Percentiles rank a stretch among this genome's conserved stretches.
phyloP scores from a whole-genome alignment of 2,888 invertebrate species.

The Amphimallon solstitiale region DNA sequence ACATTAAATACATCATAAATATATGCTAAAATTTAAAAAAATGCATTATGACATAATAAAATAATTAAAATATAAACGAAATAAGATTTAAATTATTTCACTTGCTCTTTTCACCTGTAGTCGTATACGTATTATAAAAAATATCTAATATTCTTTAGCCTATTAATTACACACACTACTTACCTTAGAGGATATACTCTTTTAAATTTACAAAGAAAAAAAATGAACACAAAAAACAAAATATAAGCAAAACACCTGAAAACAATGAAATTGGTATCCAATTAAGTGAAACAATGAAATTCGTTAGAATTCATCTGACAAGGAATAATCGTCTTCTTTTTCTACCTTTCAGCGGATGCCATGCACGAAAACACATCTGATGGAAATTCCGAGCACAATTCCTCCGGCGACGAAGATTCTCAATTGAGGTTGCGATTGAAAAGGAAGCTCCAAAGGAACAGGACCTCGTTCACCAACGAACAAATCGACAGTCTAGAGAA shows the following conservation, averaged over 20 bases:
- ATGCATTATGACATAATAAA: too few relatives aligned
- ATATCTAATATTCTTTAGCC: too few relatives aligned
- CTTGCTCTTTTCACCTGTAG: too few relatives aligned
- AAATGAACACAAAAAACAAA: neutral
- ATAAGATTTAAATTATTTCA: too few relatives aligned
- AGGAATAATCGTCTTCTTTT: slow-evolving; percentile 25
- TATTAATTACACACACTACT: too few relatives aligned
- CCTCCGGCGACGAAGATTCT: slow-evolving; percentile 89
- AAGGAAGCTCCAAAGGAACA: slow-evolving; percentile 94
- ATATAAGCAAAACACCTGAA: neutral
- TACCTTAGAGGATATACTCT: too few relatives aligned
- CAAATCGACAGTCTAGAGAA: slow-evolving; percentile 99
- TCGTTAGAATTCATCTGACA: slow-evolving; percentile 15
- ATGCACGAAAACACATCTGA: slow-evolving; percentile 78
- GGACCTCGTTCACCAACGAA: slow-evolving; percentile 98
- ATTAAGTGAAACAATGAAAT: slow-evolving; percentile 14
- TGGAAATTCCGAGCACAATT: slow-evolving; percentile 91
- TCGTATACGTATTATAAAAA: too few relatives aligned
- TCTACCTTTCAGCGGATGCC: slow-evolving; percentile 44
- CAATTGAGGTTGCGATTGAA: slow-evolving; percentile 94
- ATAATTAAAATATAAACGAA: too few relatives aligned
- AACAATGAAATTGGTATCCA: slow-evolving; percentile 9
- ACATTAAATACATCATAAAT: too few relatives aligned
- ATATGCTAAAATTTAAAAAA: too few relatives aligned
- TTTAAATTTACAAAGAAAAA: neutral